Percentiles rank a stretch among this genome's conserved stretches.
Conservation (phyloP, 2,113 vertebrate species). For the Halichoeres trimaculatus region DNA sequence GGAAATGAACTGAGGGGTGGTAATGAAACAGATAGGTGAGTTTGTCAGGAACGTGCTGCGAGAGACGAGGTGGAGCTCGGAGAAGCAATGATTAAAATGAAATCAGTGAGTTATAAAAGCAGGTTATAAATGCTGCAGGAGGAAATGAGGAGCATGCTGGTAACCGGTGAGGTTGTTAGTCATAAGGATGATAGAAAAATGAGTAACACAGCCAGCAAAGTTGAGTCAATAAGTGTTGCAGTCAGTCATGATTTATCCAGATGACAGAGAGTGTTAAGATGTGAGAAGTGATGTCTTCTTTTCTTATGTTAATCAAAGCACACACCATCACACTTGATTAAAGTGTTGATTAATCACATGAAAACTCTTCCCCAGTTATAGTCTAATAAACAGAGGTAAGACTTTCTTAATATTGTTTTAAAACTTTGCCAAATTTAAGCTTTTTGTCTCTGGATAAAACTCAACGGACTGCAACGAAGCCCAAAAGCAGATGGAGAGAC, state of each 20-base stretch:
- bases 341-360: background rate
- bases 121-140: background rate
- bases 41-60: conserved; percentile 40
- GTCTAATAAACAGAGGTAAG: too few relatives aligned
- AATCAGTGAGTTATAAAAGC: conserved; percentile 9
- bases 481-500: conserved; percentile 70
- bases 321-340: background rate
- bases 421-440: background rate
- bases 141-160: background rate
- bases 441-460: conserved; percentile 84
- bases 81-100: background rate
- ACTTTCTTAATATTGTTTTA: background rate
- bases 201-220: background rate
- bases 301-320: conserved; percentile 3
- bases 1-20: conserved; percentile 35
- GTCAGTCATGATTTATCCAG: conserved; percentile 77
- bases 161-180: conserved; percentile 30
- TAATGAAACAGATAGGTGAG: conserved; percentile 41
- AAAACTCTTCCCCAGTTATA: too few relatives aligned
- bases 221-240: conserved; percentile 34
- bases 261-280: conserved; percentile 21
- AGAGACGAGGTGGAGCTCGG: conserved; percentile 5
- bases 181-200: conserved; percentile 8
- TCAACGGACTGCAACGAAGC: conserved; percentile 51
- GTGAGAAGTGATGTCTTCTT: background rate